Evolutionary conservation across 2,888 invertebrate species (phyloP).

Genomic region (Oligia latruncula): DNA sequence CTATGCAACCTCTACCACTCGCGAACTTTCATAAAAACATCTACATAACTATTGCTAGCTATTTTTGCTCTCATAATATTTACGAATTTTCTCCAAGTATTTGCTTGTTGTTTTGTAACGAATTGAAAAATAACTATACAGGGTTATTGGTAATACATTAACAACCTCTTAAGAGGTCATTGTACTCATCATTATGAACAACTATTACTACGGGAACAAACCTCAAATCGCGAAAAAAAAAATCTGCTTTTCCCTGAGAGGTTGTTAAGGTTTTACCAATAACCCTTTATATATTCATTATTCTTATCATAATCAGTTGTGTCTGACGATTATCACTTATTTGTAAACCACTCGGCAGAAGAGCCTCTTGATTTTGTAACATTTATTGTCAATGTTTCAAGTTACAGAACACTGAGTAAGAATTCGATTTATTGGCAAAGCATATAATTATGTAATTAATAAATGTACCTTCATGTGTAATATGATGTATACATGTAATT

Average conservation of each 20-base stretch:
- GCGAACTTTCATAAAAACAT: conserved; percentile 33
- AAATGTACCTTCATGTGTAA: neutral
- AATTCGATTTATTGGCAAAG: conserved; percentile 43
- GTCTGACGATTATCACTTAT: conserved; percentile 32
- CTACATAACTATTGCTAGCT: conserved; percentile 49
- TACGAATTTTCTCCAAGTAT: conserved; percentile 19
- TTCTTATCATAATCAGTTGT: conserved; percentile 55
- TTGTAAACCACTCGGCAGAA: conserved; percentile 31
- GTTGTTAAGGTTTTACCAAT: too few species aligned
- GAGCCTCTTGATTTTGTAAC: conserved; percentile 28
- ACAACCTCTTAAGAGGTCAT: too few species aligned
- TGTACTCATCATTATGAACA: too few species aligned
- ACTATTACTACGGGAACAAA: too few species aligned
- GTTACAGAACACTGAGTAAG: conserved; percentile 19
- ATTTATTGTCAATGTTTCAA: conserved; percentile 53
- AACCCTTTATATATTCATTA: conserved; percentile 12
- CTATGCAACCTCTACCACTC: conserved; percentile 26
- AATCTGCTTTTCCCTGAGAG: too few species aligned
- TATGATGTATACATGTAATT: neutral
- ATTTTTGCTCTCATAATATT: conserved; percentile 25
- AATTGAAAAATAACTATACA: conserved; percentile 33
- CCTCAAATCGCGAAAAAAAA: too few species aligned
- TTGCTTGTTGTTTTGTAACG: conserved; percentile 22
- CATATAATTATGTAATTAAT: neutral
- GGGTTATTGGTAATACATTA: too few species aligned